Conservation (phyloP, 2,797 vertebrate species). For the Scolopax bukidnonensis region DNA sequence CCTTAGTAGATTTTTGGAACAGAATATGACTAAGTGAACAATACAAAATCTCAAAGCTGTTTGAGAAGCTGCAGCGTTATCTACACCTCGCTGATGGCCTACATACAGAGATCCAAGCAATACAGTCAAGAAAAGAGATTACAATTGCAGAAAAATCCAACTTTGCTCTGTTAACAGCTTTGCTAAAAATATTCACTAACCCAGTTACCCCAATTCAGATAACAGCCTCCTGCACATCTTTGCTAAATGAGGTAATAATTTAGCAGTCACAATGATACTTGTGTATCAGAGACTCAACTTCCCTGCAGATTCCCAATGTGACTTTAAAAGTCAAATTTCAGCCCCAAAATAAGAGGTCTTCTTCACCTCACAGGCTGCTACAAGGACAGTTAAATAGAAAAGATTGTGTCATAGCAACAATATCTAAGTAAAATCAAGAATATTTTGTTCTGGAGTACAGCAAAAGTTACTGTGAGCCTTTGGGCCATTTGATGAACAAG, state of each 20-base stretch:
- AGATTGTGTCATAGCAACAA: not conserved
- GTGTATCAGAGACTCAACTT: not conserved
- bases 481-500: accelerated
- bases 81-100: not conserved
- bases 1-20: not conserved
- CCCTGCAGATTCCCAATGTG: not conserved
- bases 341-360: not conserved
- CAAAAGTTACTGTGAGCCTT: not conserved
- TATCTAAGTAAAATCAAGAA: accelerated
- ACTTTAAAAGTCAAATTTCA: not conserved
- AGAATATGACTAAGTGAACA: not conserved
- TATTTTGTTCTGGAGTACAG: not conserved
- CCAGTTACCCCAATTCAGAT: conserved; percentile 9
- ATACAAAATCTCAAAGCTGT: not conserved
- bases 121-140: not conserved
- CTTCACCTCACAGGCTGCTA: not conserved
- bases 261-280: not conserved
- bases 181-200: conserved; percentile 49
- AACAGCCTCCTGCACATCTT: not conserved
- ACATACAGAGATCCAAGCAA: not conserved
- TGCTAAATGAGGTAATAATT: not conserved
- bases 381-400: not conserved
- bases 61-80: not conserved
- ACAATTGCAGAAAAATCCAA: not conserved
- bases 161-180: not conserved